Evolutionary conservation across 2,797 vertebrate genomes (phyloP), one percentile per base, ranked within the genome.

Genomic region (Taenioides sp.): DNA sequence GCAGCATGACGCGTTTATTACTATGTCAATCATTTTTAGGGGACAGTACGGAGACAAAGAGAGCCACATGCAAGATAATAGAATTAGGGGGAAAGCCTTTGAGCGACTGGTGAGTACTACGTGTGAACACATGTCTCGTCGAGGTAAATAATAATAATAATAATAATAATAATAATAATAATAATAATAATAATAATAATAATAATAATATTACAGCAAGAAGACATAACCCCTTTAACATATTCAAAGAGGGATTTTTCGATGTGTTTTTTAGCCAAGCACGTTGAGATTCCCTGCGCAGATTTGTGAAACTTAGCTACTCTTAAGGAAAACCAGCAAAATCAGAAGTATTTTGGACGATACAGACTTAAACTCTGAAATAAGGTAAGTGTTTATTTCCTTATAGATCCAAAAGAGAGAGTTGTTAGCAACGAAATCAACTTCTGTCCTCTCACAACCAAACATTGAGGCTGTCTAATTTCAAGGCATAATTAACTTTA

Each of bases 401-500:
- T 16, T 61, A 74, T 34, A 63, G 78, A 77, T 72, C 69, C 84
- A 74, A 75, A 57, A 79, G 77, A 69, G 81, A 75, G 80, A 75
- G 78, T 18, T 28, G 57, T 58, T 27, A 12, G 11, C 14, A 47
- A 47, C 12, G 23, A 88, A 87, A 87, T 87, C 84, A 83, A 74
- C 78, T 87, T 83, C 73, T 20, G 85, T 90, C 86, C 83, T 87
- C 67, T 7, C 52, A 27, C 25, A 66, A 80, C 79, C 79, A 84
- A n/a, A 72, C 85, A 80, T 77, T 80, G 78, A 77, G 82, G 77
- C 88, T 90, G 91, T 91, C 92, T 93, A 88, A 93, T 93, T 93
- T 93, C 89, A 90, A 72, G 85, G 87, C 88, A 91, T 93, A 94
- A 94, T 94, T 94, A 94, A 94, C 91, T 91, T 92, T 91, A 93